Percentiles rank a stretch among this genome's conserved stretches.
Evolutionary conservation across 2,113 vertebrate species (phyloP).

Genomic region (Calidris pugnax): DNA sequence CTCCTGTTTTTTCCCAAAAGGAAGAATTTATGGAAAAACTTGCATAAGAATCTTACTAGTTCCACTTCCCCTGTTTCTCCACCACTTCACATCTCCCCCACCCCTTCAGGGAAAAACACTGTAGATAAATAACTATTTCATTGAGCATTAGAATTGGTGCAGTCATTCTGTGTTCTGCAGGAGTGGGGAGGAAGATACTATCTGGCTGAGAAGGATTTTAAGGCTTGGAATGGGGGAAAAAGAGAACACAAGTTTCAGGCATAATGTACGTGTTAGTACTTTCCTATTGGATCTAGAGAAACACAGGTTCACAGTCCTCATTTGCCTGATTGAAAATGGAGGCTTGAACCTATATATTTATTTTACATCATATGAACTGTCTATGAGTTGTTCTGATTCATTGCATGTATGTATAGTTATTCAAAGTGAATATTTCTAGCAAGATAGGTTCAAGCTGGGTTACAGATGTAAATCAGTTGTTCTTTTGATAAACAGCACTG

Average conservation of each 20-base stretch:
- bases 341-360: background rate
- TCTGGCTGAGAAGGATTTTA: background rate
- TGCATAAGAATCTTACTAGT: background rate
- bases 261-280: background rate
- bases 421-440: background rate
- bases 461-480: background rate
- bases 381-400: background rate
- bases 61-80: background rate
- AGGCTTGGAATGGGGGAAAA: background rate
- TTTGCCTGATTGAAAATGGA: background rate
- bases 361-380: background rate
- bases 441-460: background rate
- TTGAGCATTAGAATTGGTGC: background rate
- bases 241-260: background rate
- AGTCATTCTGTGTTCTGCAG: background rate
- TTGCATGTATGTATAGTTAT: background rate
- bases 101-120: background rate
- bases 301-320: background rate
- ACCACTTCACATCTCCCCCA: background rate
- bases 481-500: background rate
- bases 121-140: background rate
- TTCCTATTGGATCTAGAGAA: background rate
- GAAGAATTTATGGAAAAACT: background rate
- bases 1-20: background rate
- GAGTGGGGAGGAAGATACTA: background rate